Evolutionary conservation across 2,797 vertebrate genomes (phyloP).

Genomic region (Karalla daura): DNA sequence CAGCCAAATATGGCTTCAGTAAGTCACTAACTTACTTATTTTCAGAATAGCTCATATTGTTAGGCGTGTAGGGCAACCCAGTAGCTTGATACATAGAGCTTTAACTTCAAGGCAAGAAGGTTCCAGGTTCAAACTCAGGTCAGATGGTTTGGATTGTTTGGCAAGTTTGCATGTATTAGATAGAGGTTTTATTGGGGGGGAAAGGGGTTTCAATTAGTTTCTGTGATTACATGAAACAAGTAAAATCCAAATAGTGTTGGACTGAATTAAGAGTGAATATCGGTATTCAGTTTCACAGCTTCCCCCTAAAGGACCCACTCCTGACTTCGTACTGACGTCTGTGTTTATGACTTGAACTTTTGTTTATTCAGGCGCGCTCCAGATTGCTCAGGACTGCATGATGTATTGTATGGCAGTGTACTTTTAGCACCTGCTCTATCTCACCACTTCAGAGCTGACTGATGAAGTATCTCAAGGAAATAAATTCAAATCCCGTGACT

Average conservation of each 20-base stretch:
- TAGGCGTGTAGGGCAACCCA: too few relatives aligned
- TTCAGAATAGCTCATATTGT: not conserved
- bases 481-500: constrained; percentile 67
- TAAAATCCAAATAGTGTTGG: too few relatives aligned
- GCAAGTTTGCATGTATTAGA: not conserved
- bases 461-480: constrained; percentile 72
- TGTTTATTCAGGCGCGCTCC: constrained; percentile 48
- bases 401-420: constrained; percentile 30
- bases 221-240: too few relatives aligned
- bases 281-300: constrained; percentile 1
- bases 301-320: constrained; percentile 16
- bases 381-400: constrained; percentile 23
- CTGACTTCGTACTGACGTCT: constrained; percentile 32
- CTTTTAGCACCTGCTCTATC: constrained; percentile 56
- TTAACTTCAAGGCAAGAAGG: too few relatives aligned
- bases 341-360: constrained; percentile 14
- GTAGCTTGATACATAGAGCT: too few relatives aligned
- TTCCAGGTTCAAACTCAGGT: too few relatives aligned
- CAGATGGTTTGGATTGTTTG: too few relatives aligned
- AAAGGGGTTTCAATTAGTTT: too few relatives aligned
- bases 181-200: too few relatives aligned
- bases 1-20: not conserved
- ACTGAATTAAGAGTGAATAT: too few relatives aligned
- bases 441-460: constrained; percentile 56
- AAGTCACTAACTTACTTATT: not conserved